A percentile compares a stretch with the other conserved stretches of the same genome.
These are phyloP conservation scores for Rhabditoides inermis DNA, from an alignment of 2,888 invertebrate species.

Conservation along the genomic window DNA sequence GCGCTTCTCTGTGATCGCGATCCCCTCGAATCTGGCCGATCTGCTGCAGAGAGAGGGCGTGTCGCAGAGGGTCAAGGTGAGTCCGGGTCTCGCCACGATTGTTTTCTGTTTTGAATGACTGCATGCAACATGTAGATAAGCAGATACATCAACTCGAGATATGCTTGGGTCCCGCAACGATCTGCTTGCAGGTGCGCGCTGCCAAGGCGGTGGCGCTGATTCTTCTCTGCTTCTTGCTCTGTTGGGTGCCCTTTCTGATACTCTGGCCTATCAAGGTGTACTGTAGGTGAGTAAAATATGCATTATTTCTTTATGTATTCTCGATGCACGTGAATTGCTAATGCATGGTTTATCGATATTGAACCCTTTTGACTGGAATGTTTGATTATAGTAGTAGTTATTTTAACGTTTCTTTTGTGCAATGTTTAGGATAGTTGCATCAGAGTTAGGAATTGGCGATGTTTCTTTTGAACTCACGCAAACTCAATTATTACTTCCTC, in stretches of 20 bases:
- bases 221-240: conserved; percentile 37
- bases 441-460: too few relatives aligned
- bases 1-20: conserved; percentile 21
- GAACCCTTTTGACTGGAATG: too few relatives aligned
- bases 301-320: background rate
- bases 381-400: too few relatives aligned
- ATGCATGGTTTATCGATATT: too few relatives aligned
- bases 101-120: too few relatives aligned
- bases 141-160: too few relatives aligned
- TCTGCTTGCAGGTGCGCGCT: conserved; percentile 22
- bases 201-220: conserved; percentile 43
- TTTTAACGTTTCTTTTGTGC: too few relatives aligned
- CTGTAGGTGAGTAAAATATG: conserved; percentile 11
- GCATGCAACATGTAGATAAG: too few relatives aligned
- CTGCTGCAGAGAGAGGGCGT: conserved; percentile 22
- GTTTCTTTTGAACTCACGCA: too few relatives aligned
- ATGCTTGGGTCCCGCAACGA: background rate
- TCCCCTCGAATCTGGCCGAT: conserved; percentile 20
- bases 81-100: too few relatives aligned
- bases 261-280: conserved; percentile 41
- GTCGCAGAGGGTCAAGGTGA: conserved; percentile 19
- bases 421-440: too few relatives aligned
- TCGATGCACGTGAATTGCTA: background rate
- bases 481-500: too few relatives aligned
- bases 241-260: conserved; percentile 43